Percentiles rank a stretch among this genome's conserved stretches.
Evolutionary conservation across 2,888 invertebrate genomes (phyloP).

Genomic region (Yponomeuta cagnagella): DNA sequence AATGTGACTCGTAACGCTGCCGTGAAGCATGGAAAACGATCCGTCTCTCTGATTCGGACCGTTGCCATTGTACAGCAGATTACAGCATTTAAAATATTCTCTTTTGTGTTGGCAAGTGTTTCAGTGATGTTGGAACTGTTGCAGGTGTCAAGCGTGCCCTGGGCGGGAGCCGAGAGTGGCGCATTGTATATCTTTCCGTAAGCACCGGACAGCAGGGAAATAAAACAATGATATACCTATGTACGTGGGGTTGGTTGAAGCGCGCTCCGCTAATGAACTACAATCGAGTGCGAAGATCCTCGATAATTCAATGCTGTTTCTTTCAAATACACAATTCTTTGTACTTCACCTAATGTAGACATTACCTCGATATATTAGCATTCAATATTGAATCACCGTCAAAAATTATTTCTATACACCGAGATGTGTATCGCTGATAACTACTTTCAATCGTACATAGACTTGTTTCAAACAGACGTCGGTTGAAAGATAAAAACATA

Average conservation of each 20-base stretch:
- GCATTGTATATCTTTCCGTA: constrained; percentile 43
- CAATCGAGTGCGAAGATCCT: constrained; percentile 34
- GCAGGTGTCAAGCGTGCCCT: constrained; percentile 35
- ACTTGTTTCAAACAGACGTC: constrained; percentile 9
- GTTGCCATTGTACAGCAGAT: constrained; percentile 8
- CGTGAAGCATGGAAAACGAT: constrained; percentile 56
- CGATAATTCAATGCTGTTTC: constrained; percentile 27
- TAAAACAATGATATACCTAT: constrained; percentile 49
- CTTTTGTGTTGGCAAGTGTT: constrained; percentile 8
- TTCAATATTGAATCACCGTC: background rate
- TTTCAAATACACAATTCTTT: background rate
- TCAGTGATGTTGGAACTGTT: constrained; percentile 22
- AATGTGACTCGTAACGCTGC: constrained; percentile 40
- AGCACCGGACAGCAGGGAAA: constrained; percentile 44
- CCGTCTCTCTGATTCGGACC: constrained; percentile 43
- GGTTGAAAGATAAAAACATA: constrained; percentile 15
- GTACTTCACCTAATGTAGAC: background rate
- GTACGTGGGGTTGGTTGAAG: constrained; percentile 43
- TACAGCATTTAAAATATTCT: background rate
- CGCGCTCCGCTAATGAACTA: constrained; percentile 53
- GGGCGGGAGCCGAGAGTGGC: constrained; percentile 20
- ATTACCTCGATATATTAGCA: background rate
- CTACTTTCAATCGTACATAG: background rate
- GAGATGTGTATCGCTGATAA: background rate
- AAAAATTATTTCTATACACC: background rate